phyloP scores from a whole-genome alignment of 2,113 vertebrate genomes.

The Enhydra lutris region DNA sequence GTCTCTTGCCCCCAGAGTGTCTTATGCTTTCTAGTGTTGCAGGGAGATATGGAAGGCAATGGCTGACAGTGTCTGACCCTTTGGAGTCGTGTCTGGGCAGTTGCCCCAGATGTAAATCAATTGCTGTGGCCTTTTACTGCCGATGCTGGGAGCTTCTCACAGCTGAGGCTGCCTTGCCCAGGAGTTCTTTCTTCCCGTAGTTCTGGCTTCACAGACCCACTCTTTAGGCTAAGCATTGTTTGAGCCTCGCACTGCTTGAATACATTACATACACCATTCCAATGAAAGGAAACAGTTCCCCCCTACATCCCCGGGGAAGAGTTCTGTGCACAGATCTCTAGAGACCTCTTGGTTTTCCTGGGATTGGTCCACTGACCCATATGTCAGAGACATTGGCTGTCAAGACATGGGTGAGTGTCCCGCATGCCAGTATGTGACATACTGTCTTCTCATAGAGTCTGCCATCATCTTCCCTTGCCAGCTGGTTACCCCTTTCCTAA shows the following conservation, averaged over 20 bases:
- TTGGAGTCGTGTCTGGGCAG: constrained; percentile 1
- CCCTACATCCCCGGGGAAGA: neutral
- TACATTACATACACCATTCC: neutral
- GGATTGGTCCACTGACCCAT: neutral
- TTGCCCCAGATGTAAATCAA: neutral
- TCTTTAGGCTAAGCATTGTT: neutral
- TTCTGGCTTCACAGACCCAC: neutral
- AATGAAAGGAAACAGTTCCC: neutral
- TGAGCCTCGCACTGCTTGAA: neutral
- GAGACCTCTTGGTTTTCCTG: neutral
- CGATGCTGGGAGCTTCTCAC: neutral
- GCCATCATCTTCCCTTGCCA: neutral
- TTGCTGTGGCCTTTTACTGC: neutral
- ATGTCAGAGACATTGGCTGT: neutral
- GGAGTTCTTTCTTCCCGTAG: neutral
- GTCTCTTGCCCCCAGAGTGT: neutral
- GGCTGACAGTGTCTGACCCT: neutral
- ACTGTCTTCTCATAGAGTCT: neutral
- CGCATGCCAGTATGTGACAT: neutral
- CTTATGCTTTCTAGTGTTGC: constrained; percentile 27
- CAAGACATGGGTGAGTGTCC: neutral
- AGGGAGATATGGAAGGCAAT: neutral
- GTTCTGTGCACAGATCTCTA: neutral
- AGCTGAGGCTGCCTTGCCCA: neutral
- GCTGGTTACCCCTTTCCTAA: neutral